phyloP scores from a whole-genome alignment of 2,113 vertebrate species.

The Crotalus horridus region DNA sequence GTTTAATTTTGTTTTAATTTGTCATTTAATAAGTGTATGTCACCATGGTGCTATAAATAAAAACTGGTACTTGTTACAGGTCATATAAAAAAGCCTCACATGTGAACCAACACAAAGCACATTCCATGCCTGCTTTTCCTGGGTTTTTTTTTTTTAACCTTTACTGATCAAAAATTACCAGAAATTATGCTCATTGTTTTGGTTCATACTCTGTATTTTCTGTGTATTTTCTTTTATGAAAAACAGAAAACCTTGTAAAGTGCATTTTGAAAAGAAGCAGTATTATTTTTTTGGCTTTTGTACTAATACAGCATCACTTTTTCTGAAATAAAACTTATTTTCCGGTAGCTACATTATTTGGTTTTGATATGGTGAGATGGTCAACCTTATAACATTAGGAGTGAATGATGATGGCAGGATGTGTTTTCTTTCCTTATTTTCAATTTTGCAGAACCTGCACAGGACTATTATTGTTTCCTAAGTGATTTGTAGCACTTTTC shows the following conservation, averaged over 20 bases:
- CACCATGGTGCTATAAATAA: conserved; percentile 44
- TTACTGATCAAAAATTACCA: conserved; percentile 68
- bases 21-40: conserved; percentile 55
- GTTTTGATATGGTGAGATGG: not conserved
- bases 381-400: not conserved
- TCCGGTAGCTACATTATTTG: conserved; percentile 58
- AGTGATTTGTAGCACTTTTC: not conserved
- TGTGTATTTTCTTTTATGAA: conserved; percentile 19
- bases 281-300: conserved; percentile 60
- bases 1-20: conserved; percentile 46
- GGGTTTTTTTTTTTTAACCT: conserved; percentile 26
- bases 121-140: conserved; percentile 42
- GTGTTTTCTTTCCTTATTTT: not conserved
- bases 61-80: conserved; percentile 53
- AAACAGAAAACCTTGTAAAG: conserved; percentile 61
- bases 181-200: conserved; percentile 54
- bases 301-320: conserved; percentile 67
- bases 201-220: conserved; percentile 53
- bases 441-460: not conserved
- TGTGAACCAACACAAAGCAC: conserved; percentile 58
- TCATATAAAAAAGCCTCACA: conserved; percentile 49
- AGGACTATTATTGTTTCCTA: not conserved
- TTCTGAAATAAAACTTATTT: conserved; percentile 81
- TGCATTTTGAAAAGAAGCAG: conserved; percentile 63
- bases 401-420: not conserved